Conservation (phyloP, 2,113 vertebrate species). For the cat (Felis catus) region DNA sequence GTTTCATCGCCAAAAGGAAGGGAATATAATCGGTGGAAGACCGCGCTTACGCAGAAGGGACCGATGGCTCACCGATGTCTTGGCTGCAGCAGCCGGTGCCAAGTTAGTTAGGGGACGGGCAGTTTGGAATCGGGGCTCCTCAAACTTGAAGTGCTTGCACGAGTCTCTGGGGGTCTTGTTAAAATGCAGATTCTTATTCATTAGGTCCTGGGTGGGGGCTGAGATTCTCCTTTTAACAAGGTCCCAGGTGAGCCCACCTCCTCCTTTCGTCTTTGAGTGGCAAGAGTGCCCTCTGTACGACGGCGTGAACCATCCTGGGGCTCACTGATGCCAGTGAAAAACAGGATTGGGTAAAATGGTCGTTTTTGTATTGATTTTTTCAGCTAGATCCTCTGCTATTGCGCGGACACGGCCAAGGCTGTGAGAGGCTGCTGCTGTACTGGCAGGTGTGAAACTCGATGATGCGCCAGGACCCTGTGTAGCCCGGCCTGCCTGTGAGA, state of each 20-base stretch:
- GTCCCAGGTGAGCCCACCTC: not conserved
- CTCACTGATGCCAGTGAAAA: not conserved
- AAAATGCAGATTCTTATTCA: not conserved
- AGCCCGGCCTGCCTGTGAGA: not conserved
- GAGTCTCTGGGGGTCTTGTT: not conserved
- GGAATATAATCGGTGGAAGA: not conserved
- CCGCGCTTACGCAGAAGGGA: not conserved
- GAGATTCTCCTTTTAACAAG: not conserved
- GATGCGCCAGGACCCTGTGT: not conserved
- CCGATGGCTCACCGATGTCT: too few relatives aligned
- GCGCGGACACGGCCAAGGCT: accelerated
- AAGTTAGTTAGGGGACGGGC: not conserved
- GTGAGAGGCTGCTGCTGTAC: not conserved
- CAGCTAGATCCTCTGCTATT: not conserved
- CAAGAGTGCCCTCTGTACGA: accelerated
- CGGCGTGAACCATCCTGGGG: not conserved
- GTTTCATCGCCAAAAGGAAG: not conserved
- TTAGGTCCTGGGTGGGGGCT: not conserved
- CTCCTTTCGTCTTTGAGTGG: accelerated
- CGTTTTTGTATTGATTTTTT: not conserved
- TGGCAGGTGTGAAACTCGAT: not conserved
- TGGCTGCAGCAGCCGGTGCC: not conserved
- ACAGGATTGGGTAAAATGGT: not conserved
- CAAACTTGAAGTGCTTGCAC: accelerated
- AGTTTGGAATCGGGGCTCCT: not conserved